These are phyloP conservation scores for Aphodius sticticus DNA, from an alignment of 2,888 invertebrate species.

Conservation along the genomic window DNA sequence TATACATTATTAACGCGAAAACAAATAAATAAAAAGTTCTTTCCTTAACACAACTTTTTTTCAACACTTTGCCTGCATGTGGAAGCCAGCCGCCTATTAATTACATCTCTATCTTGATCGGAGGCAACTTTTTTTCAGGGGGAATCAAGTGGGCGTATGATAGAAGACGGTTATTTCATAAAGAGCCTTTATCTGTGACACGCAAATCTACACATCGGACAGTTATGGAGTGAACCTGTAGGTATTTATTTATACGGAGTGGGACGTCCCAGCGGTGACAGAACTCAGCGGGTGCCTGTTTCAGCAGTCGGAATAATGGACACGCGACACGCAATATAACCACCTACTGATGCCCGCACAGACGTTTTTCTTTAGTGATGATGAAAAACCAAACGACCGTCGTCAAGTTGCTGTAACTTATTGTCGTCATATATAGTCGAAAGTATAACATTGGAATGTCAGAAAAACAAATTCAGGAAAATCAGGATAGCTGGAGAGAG, in stretches of 20 bases:
- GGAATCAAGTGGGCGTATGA: background rate
- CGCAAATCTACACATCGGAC: background rate
- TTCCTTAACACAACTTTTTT: no score
- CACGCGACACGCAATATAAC: background rate
- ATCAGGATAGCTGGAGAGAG: no score
- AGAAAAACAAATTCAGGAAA: no score
- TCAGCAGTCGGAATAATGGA: background rate
- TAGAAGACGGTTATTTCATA: background rate
- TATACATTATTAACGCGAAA: no score
- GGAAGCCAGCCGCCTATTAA: background rate
- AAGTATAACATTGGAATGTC: no score
- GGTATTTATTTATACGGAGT: background rate
- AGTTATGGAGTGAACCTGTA: background rate
- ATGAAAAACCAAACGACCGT: background rate
- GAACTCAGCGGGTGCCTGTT: background rate
- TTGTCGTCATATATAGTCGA: background rate
- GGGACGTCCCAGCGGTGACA: background rate
- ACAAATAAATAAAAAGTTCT: no score
- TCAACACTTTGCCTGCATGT: background rate
- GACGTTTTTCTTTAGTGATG: background rate
- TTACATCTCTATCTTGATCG: background rate
- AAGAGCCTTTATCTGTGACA: background rate
- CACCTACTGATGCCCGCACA: background rate
- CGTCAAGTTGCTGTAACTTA: background rate
- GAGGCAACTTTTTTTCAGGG: background rate